Evolutionary conservation across 2,797 vertebrate genomes (phyloP), one percentile per base, ranked within the genome.

Genomic region (Cossypha caffra): DNA sequence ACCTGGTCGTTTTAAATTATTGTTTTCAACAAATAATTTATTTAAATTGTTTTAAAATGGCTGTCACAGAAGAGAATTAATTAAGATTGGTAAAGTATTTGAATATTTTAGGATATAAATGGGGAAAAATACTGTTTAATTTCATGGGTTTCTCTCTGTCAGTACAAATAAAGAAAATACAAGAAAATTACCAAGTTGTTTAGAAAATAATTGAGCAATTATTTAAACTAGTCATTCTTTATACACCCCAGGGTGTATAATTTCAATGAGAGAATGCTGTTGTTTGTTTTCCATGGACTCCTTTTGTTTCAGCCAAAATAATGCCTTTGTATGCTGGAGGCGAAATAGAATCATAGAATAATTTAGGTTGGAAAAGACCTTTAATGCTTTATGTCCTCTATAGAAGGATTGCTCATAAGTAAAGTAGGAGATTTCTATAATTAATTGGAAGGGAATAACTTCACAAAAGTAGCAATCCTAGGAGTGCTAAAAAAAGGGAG

Each of bases 141-240:
- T 91, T 84, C 74, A 31, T 75, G 33, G 1, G 20, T 78, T 80
- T 54, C 28, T 71, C 19, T 66, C 24, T 88, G 37, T n/a, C 47
- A 77, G 16, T 84, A 63, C 48, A 79, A 75, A 62, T 16, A 51
- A 81, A 57, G 37, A 81, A 89, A 73, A 76, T 28, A 51, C 20
- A 73, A 86, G 45, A 83, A 91, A 72, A 79, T 68, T 8, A 13
- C 29, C 8, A 28, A 68, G n/a, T 69, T 81, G 13, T 50, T 85
- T 64, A 76, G 82, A 72, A 78, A 89, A 85, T 62, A 88, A 72
- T 86, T 52, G 67, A 51, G 31, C 57, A 73, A 45, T 93, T 83
- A 85, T 76, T 72, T 81, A 61, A 87, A 81, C 19, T 85, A 72
- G 4, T 7, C 16, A 43, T 61, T 79, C 43, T 85, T 68, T 54